phyloP scores from a whole-genome alignment of 2,888 invertebrate genomes.

The Macrosiphum euphorbiae region DNA sequence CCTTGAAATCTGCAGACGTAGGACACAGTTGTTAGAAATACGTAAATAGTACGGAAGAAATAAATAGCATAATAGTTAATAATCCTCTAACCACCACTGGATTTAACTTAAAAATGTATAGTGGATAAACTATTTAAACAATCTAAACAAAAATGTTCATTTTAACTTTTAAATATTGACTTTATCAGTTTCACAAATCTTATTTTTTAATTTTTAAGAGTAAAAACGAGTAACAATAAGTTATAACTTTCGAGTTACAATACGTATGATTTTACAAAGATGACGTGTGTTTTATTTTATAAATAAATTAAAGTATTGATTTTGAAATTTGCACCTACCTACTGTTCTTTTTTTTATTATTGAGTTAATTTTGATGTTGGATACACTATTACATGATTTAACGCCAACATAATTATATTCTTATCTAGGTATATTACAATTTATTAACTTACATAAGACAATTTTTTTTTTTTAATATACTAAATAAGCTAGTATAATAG shows the following conservation, averaged over 20 bases:
- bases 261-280: too few species aligned
- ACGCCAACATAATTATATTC: background rate
- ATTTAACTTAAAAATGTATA: background rate
- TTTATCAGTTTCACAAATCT: background rate
- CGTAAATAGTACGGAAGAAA: background rate
- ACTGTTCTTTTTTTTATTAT: background rate
- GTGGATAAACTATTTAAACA: background rate
- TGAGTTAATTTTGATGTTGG: background rate
- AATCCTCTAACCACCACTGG: too few species aligned
- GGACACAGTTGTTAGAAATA: too few species aligned
- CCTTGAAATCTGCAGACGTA: too few species aligned
- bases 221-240: background rate
- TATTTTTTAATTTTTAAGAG: background rate
- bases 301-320: background rate
- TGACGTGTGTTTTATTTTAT: too few species aligned
- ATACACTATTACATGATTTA: background rate
- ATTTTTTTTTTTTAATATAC: too few species aligned
- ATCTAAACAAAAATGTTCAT: background rate
- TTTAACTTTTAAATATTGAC: background rate
- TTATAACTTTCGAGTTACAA: background rate
- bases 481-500: too few species aligned
- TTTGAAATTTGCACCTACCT: background rate
- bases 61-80: background rate
- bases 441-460: too few species aligned
- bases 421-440: too few species aligned